Percentiles rank a stretch among this genome's conserved stretches.
phyloP scores from a whole-genome alignment of 2,113 vertebrate genomes.

The Pseudois nayaur region DNA sequence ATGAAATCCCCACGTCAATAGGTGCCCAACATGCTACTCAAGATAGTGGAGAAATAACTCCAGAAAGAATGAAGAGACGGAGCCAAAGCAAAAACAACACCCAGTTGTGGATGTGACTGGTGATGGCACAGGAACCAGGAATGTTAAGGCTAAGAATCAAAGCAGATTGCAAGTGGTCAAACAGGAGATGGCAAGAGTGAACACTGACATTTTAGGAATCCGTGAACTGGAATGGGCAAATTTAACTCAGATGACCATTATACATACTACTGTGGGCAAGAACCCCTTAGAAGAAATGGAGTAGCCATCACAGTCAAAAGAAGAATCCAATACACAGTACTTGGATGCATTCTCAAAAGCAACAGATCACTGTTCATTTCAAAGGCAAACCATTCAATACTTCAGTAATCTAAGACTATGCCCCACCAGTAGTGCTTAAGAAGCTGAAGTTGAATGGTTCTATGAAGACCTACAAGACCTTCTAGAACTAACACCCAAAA shows the following conservation, averaged over 20 bases:
- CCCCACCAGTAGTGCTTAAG: not conserved
- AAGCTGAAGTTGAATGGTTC: not conserved
- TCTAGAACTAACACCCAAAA: not conserved
- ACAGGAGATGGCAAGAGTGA: not conserved
- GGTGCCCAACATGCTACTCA: not conserved
- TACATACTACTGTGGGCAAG: not conserved
- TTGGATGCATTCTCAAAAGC: not conserved
- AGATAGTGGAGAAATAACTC: not conserved
- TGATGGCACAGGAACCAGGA: not conserved
- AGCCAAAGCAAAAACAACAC: not conserved
- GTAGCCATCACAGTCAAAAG: not conserved
- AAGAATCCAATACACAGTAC: not conserved
- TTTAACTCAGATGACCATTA: not conserved
- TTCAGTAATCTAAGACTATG: not conserved
- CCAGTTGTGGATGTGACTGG: not conserved
- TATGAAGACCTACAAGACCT: not conserved
- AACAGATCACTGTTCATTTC: not conserved
- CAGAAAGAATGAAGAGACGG: not conserved
- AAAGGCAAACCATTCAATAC: not conserved
- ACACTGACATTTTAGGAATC: not conserved
- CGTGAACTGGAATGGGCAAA: not conserved
- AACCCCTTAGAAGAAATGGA: not conserved
- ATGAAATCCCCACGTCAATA: not conserved
- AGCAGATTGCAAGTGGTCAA: not conserved
- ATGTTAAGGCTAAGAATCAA: not conserved